These are phyloP conservation scores for Parambassis ranga DNA, from an alignment of 2,797 vertebrate species.

Conservation along the genomic window DNA sequence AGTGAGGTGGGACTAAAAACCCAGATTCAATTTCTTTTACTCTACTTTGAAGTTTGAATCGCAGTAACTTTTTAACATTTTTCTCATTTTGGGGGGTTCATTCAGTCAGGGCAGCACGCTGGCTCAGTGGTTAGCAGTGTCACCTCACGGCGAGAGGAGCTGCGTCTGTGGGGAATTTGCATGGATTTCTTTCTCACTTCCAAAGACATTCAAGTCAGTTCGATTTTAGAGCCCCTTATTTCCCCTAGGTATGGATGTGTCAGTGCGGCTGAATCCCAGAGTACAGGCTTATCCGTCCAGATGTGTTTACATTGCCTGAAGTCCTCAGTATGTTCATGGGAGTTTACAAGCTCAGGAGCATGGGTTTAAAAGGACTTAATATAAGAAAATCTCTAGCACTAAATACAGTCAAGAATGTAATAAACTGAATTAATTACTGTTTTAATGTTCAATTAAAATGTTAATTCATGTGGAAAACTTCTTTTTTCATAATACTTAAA, in stretches of 20 bases:
- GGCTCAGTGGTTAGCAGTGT: constrained; percentile 46
- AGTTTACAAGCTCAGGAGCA: constrained; percentile 19
- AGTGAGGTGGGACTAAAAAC: constrained; percentile 62
- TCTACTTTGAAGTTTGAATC: constrained; percentile 67
- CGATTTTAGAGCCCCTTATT: constrained; percentile 44
- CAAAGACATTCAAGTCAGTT: constrained; percentile 59
- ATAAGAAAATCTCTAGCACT: constrained; percentile 20
- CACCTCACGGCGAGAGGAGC: constrained; percentile 37
- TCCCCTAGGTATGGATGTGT: constrained; percentile 47
- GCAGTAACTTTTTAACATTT: constrained; percentile 48
- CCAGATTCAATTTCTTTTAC: constrained; percentile 60
- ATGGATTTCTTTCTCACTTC: constrained; percentile 51
- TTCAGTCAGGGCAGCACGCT: constrained; percentile 29
- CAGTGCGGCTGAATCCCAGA: constrained; percentile 44
- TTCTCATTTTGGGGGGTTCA: constrained; percentile 13
- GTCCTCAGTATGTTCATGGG: constrained; percentile 26
- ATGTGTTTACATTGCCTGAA: constrained; percentile 50
- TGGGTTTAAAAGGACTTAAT: constrained; percentile 27
- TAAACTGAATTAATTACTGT: constrained; percentile 20
- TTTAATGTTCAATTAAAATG: constrained; percentile 28
- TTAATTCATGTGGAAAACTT: no score
- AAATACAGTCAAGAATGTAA: constrained; percentile 13
- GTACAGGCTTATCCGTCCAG: constrained; percentile 37
- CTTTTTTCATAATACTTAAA: not conserved
- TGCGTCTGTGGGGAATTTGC: constrained; percentile 49